Evolutionary conservation across 2,113 vertebrate species (phyloP), one percentile per base, ranked within the genome.

Genomic region (Tragelaphus imberbis): DNA sequence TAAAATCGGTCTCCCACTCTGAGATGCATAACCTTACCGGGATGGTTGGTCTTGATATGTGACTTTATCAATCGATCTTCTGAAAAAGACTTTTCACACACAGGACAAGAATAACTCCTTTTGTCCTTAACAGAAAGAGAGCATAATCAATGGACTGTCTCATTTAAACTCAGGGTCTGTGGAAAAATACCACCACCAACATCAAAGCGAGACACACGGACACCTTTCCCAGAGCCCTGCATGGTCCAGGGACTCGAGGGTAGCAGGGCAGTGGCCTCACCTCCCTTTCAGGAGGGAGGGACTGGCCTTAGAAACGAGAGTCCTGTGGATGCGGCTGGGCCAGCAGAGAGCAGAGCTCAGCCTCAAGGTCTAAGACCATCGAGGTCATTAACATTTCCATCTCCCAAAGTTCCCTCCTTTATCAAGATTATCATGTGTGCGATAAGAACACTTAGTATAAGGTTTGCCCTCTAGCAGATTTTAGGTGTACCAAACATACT

Each of bases 41-140:
- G 99, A 96, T 99, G 99, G 96, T 99, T 99, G 97, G 98, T 99
- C 99, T 99, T 99, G 98, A 99, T 99, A 97, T 99, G 99, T 10
- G 99, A 99, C 97, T 99, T 99, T 97, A 99, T 99, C 82, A 99
- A 98, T 97, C 99, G 98, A 97, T 99, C 99, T 98, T 99, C 99
- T 94, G 99, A 99, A 98, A 99, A 99, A 88, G 99, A 99, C 97
- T 99, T 99, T 85, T 99, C 99, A 98, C 99, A 99, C 53, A 99
- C 98, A 85, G 99, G 99, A 98, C 99, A 99, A 49, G 98, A 98
- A 79, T 99, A 99, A 97, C 94, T 99, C 98, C 98, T 99, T 98
- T 99, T 99, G 95, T 99, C 99, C 99, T 99, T 99, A 98, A 97
- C 88, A 96, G 79, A 96, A 97, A 82, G 96, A 98, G 23, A 97